Evolutionary conservation across 2,113 vertebrate species (phyloP).

Genomic region (Bagarius yarrelli): DNA sequence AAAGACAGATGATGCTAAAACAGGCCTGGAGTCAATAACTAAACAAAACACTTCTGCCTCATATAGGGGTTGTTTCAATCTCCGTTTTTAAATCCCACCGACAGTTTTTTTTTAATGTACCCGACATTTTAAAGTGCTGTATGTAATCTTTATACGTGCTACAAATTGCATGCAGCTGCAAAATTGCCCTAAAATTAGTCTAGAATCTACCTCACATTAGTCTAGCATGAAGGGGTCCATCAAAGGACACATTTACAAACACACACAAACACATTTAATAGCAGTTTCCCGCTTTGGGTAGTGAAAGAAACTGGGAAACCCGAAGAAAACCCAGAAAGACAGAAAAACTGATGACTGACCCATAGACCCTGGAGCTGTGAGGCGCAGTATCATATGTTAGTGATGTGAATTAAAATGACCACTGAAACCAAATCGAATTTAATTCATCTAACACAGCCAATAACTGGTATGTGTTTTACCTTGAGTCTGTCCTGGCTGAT

Average conservation of each 20-base stretch:
- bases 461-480: constrained; percentile 51
- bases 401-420: not conserved
- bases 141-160: not conserved
- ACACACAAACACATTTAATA: not conserved
- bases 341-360: not conserved
- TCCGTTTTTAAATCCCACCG: not conserved
- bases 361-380: not conserved
- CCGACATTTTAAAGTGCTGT: not conserved
- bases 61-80: not conserved
- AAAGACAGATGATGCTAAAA: constrained; percentile 12
- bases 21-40: not conserved
- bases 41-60: not conserved
- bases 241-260: not conserved
- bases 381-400: not conserved
- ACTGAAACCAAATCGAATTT: not conserved
- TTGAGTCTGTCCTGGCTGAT: constrained; percentile 76
- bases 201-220: too few species aligned
- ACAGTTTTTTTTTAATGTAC: not conserved
- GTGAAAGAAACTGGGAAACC: not conserved
- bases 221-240: too few species aligned
- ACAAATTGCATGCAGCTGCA: not conserved
- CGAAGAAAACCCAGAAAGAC: not conserved
- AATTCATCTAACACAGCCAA: not conserved
- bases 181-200: not conserved
- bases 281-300: not conserved